These are phyloP conservation scores for Hypanus sabinus DNA, from an alignment of 2,113 vertebrate species.

Conservation along the genomic window DNA sequence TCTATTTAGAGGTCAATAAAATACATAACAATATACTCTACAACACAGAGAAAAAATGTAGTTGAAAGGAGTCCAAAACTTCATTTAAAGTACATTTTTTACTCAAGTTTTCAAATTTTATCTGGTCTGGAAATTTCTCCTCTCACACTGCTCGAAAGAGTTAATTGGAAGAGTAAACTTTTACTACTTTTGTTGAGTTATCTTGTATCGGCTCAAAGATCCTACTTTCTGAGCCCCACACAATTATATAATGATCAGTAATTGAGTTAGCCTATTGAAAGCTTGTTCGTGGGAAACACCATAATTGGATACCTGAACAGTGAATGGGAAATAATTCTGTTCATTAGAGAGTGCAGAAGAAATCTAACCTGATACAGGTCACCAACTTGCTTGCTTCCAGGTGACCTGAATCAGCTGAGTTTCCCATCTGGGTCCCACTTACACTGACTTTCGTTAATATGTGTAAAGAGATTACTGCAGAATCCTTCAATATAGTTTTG, in stretches of 20 bases:
- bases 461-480: neutral
- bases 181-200: neutral
- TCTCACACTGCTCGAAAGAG: neutral
- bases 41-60: neutral
- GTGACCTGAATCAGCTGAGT: neutral
- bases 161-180: neutral
- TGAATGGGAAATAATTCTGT: slow-evolving; percentile 21
- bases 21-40: neutral
- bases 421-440: neutral
- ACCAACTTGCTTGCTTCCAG: neutral
- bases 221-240: neutral
- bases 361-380: slow-evolving; percentile 12
- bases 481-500: no score
- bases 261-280: neutral
- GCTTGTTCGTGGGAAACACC: neutral
- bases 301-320: neutral
- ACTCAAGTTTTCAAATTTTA: neutral
- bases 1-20: neutral
- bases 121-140: neutral
- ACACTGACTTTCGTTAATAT: neutral
- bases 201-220: neutral
- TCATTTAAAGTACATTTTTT: neutral
- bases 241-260: neutral
- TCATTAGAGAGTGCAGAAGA: slow-evolving; percentile 5
- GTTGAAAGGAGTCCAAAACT: neutral